Conservation (phyloP, 1,140 invertebrate species). For the Oscheius sp. region DNA sequence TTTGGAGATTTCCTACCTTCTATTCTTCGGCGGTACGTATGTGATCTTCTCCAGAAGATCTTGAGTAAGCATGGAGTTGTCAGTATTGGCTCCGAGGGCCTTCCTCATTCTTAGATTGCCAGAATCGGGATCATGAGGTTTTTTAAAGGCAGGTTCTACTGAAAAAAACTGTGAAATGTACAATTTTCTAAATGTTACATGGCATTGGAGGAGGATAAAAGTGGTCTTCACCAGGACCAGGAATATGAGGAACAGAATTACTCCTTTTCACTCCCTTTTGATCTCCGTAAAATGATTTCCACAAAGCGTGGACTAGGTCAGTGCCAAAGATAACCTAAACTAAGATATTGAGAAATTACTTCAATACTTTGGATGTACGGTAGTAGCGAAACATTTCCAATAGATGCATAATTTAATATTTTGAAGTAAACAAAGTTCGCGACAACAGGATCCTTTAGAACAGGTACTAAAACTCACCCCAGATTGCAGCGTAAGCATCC, state of each 20-base stretch:
- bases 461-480: constrained; percentile 40
- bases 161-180: no score
- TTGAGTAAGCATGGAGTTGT: constrained; percentile 20
- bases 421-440: neutral
- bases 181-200: constrained; percentile 15
- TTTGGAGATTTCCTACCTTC: neutral
- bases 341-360: neutral
- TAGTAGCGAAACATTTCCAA: no score
- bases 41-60: constrained; percentile 25
- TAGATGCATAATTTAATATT: no score
- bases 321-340: constrained; percentile 53
- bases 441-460: neutral
- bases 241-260: constrained; percentile 45
- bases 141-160: neutral
- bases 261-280: constrained; percentile 49
- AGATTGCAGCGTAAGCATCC: constrained; percentile 63
- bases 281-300: constrained; percentile 47
- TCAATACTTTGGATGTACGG: neutral
- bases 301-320: constrained; percentile 52
- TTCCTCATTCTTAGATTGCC: constrained; percentile 20
- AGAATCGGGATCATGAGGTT: neutral
- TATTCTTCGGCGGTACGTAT: constrained; percentile 7
- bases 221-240: neutral
- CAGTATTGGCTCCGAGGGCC: constrained; percentile 22
- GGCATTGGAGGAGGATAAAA: neutral